These are phyloP conservation scores for Lasioglossum calceatum DNA, from an alignment of 2,888 invertebrate species.

Conservation along the genomic window DNA sequence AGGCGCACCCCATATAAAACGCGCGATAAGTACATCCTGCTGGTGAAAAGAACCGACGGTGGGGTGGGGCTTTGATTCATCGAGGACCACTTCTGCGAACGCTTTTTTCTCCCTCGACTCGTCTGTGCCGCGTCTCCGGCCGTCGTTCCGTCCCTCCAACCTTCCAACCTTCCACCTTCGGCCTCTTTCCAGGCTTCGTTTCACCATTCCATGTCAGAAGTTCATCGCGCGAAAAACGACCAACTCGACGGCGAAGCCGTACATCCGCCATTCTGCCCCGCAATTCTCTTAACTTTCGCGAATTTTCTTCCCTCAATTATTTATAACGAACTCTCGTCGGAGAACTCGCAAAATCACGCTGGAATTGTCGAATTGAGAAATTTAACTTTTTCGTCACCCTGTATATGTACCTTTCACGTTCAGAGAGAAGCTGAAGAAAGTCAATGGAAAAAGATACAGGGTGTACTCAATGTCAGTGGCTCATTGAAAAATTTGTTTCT, in stretches of 20 bases:
- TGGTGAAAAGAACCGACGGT: slow-evolving; percentile 42
- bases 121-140: slow-evolving; percentile 18
- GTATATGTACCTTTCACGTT: no score
- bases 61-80: slow-evolving; percentile 64
- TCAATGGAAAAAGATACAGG: no score
- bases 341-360: no score
- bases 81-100: slow-evolving; percentile 67
- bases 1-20: slow-evolving; percentile 35
- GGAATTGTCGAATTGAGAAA: no score
- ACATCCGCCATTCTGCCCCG: neutral
- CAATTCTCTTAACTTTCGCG: no score
- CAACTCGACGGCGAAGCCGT: slow-evolving; percentile 41
- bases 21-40: slow-evolving; percentile 50
- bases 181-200: slow-evolving; percentile 40
- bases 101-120: slow-evolving; percentile 24
- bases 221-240: slow-evolving; percentile 47
- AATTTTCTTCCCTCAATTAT: no score
- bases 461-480: no score
- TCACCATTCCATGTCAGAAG: slow-evolving; percentile 48
- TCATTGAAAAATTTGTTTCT: no score
- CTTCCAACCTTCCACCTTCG: slow-evolving; percentile 46
- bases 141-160: slow-evolving; percentile 1
- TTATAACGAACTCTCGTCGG: no score
- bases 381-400: no score
- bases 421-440: no score